Percentiles rank a stretch among this genome's conserved stretches.
These are phyloP conservation scores for Amblyjoppa proteus DNA, from an alignment of 2,888 invertebrate species.

Conservation along the genomic window DNA sequence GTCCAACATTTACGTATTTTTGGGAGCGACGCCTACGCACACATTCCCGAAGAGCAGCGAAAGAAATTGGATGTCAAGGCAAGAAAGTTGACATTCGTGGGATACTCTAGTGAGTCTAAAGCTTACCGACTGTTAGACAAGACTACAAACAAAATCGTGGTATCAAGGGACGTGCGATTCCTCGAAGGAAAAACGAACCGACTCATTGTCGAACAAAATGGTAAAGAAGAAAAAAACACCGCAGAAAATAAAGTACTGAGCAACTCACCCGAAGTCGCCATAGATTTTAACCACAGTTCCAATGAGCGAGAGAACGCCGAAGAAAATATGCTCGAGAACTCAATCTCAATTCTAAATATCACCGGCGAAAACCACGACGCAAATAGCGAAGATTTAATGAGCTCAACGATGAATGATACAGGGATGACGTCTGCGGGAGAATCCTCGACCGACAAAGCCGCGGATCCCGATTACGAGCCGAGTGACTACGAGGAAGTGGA, in stretches of 20 bases:
- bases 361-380: too few species aligned
- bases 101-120: conserved; percentile 54
- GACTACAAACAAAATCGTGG: conserved; percentile 18
- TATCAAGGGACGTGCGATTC: too few species aligned
- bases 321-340: neutral
- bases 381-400: neutral
- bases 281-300: neutral
- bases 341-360: neutral
- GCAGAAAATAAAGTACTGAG: too few species aligned
- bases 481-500: conserved; percentile 8
- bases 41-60: conserved; percentile 62
- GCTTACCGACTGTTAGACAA: conserved; percentile 47
- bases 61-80: conserved; percentile 66
- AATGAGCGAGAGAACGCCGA: neutral
- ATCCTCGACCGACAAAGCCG: neutral
- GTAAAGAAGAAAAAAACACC: neutral
- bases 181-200: conserved; percentile 6
- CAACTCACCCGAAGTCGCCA: neutral
- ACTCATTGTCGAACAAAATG: neutral
- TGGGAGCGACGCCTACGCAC: conserved; percentile 66
- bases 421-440: neutral
- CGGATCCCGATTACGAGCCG: conserved; percentile 9
- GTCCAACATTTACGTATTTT: conserved; percentile 68
- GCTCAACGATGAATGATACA: neutral
- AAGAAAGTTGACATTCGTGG: conserved; percentile 56